These are phyloP conservation scores for Heteropelma amictum DNA, from an alignment of 2,888 invertebrate genomes.

Conservation along the genomic window DNA sequence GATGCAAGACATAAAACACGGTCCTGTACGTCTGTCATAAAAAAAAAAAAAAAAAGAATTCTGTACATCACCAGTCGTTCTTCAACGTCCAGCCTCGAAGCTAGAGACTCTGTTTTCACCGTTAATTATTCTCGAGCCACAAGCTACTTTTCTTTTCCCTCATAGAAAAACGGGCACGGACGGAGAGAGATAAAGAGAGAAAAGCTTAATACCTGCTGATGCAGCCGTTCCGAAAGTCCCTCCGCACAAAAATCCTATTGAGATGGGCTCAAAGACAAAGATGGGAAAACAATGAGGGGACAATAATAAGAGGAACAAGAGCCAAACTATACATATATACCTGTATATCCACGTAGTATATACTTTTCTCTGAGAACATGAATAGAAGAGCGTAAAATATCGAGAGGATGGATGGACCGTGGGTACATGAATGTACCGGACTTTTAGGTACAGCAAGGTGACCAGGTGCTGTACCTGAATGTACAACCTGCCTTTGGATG, in stretches of 20 bases:
- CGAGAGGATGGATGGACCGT: conserved; percentile 39
- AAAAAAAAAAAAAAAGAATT: conserved; percentile 22
- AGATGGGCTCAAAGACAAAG: conserved; percentile 37
- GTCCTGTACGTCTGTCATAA: background rate
- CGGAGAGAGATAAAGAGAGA: background rate
- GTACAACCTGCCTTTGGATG: conserved; percentile 28
- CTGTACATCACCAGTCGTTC: background rate
- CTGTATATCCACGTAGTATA: background rate
- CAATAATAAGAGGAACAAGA: conserved; percentile 46
- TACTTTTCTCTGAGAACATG: conserved; percentile 27
- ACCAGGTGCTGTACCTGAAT: conserved; percentile 49
- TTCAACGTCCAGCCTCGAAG: background rate
- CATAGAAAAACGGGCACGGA: background rate
- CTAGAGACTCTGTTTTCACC: conserved; percentile 42
- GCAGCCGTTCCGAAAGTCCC: conserved; percentile 29
- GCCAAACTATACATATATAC: conserved; percentile 2
- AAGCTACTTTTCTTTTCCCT: conserved; percentile 29
- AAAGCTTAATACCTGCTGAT: conserved; percentile 47
- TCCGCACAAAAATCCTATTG: conserved; percentile 40
- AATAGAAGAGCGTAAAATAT: conserved; percentile 32
- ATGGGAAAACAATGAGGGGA: conserved; percentile 45
- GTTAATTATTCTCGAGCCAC: conserved; percentile 57
- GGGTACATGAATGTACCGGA: conserved; percentile 28
- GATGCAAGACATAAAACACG: conserved; percentile 30
- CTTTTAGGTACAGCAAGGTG: conserved; percentile 27